These are phyloP conservation scores for Oncorhynchus tshawytscha DNA, from an alignment of 2,113 vertebrate species.

Conservation along the genomic window DNA sequence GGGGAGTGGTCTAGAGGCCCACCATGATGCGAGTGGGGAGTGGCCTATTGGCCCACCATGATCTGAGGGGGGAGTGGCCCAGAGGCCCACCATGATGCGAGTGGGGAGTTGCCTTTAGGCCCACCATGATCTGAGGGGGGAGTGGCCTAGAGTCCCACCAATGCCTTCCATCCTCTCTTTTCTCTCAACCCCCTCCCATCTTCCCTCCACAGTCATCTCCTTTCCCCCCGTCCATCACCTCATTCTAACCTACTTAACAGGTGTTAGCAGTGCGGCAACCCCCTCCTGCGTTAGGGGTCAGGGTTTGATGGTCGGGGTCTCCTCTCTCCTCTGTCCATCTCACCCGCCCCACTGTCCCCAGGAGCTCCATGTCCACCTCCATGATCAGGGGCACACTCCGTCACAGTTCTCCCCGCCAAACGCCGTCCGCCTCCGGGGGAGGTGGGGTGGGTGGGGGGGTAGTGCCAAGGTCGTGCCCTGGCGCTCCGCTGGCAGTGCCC, in stretches of 20 bases:
- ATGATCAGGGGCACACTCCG: neutral
- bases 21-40: too few relatives aligned
- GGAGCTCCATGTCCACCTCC: neutral
- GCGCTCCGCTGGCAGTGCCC: constrained; percentile 43
- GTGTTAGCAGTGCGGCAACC: neutral
- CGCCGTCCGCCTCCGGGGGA: constrained; percentile 48
- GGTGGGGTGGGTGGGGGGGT: constrained; percentile 31
- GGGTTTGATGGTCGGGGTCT: neutral
- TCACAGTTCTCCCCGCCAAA: constrained; percentile 25
- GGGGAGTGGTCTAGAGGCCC: too few relatives aligned
- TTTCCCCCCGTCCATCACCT: constrained; percentile 5
- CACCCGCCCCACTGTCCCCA: neutral
- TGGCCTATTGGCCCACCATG: neutral
- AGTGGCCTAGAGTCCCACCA: constrained; percentile 7
- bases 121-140: neutral
- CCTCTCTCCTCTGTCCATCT: neutral
- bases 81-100: too few relatives aligned
- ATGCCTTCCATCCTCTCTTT: constrained; percentile 37
- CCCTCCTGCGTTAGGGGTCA: neutral
- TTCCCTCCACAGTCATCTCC: neutral
- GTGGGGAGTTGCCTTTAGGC: too few relatives aligned
- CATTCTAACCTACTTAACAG: constrained; percentile 47
- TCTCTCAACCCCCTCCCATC: neutral
- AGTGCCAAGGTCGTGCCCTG: constrained; percentile 56
- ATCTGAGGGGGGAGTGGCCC: too few relatives aligned